Evolutionary conservation across 2,113 vertebrate species (phyloP).

Genomic region (Tamias sibiricus): DNA sequence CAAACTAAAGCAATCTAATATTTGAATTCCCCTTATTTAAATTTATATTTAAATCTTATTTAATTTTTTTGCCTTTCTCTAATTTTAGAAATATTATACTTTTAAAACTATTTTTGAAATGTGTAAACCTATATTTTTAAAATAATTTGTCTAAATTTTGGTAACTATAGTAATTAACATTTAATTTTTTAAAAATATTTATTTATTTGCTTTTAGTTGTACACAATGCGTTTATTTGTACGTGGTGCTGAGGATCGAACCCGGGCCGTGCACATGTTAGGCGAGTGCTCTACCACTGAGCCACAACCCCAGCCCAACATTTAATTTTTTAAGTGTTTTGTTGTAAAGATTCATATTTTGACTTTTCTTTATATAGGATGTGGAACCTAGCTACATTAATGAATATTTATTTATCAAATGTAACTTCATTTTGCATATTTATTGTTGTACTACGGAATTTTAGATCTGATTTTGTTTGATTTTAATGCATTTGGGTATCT

Average conservation of each 20-base stretch:
- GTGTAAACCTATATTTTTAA: background rate
- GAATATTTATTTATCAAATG: conserved; percentile 21
- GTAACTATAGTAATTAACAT: background rate
- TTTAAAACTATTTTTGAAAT: conserved; percentile 39
- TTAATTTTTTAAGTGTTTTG: background rate
- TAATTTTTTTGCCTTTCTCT: background rate
- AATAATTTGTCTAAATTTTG: conserved; percentile 44
- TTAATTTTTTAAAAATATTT: no score
- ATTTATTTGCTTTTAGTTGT: no score
- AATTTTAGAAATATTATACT: conserved; percentile 47
- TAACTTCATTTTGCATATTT: conserved; percentile 58
- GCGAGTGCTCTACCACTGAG: no score
- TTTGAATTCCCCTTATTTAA: conserved; percentile 43
- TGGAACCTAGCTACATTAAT: background rate
- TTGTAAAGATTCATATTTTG: background rate
- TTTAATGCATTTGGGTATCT: conserved; percentile 36
- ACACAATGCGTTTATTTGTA: no score
- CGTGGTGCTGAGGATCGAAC: no score
- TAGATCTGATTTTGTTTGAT: background rate
- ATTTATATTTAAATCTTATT: no score
- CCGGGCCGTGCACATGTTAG: no score
- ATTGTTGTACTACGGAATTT: background rate
- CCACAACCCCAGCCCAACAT: no score
- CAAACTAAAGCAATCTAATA: background rate
- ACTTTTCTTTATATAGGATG: conserved; percentile 23